A percentile compares a stretch with the other conserved stretches of the same genome.
Conservation (phyloP, 2,888 invertebrate genomes). For the Dilophus febrilis region DNA sequence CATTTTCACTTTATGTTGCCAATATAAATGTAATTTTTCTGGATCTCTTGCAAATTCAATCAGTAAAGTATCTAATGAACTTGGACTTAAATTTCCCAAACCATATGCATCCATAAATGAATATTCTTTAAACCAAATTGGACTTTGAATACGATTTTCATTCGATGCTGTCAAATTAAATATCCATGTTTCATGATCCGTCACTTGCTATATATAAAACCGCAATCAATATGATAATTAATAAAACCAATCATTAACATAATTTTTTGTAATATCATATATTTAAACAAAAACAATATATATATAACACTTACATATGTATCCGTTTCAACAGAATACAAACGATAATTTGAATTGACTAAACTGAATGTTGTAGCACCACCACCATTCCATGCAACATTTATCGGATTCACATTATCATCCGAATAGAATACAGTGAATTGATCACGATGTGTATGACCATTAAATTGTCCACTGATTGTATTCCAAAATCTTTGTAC, state of each 20-base stretch:
- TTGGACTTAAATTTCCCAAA: constrained; percentile 40
- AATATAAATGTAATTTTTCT: constrained; percentile 16
- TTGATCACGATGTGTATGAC: constrained; percentile 52
- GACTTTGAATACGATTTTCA: constrained; percentile 33
- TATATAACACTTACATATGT: constrained; percentile 16
- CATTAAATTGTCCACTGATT: constrained; percentile 58
- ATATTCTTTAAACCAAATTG: constrained; percentile 59
- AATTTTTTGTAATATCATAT: too few relatives aligned
- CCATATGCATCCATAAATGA: constrained; percentile 51
- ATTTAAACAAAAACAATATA: too few relatives aligned
- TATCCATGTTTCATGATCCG: constrained; percentile 51
- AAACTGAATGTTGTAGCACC: constrained; percentile 54
- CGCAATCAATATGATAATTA: too few relatives aligned
- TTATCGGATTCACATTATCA: constrained; percentile 32
- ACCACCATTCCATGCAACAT: constrained; percentile 66
- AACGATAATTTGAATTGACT: constrained; percentile 67
- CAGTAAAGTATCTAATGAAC: constrained; percentile 43
- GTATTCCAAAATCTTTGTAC: constrained; percentile 50
- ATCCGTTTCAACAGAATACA: constrained; percentile 48
- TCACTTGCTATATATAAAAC: constrained; percentile 39
- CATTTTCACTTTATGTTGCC: constrained; percentile 17
- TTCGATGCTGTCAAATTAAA: constrained; percentile 64
- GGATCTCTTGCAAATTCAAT: constrained; percentile 33
- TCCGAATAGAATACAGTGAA: constrained; percentile 20
- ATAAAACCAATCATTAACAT: constrained; percentile 1